These are phyloP conservation scores for Leptobrachium ailaonicum DNA, from an alignment of 2,113 vertebrate species.

Conservation along the genomic window DNA sequence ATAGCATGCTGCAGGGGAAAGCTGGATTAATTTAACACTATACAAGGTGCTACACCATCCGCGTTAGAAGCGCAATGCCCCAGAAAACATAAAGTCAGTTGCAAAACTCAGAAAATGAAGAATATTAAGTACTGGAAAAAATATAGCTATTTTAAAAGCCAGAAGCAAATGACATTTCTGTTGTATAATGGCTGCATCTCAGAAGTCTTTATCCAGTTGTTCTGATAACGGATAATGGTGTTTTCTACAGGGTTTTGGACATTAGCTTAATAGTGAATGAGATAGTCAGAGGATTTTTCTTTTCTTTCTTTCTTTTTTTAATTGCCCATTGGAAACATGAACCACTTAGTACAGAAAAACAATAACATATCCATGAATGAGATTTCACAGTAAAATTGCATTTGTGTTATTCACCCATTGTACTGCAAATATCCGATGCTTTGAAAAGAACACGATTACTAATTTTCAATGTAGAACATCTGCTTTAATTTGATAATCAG, in stretches of 20 bases:
- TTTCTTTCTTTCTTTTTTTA: too few relatives aligned
- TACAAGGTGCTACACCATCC: background rate
- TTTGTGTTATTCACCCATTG: background rate
- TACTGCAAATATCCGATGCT: background rate
- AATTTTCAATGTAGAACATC: too few relatives aligned
- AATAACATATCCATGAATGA: background rate
- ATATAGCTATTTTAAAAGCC: conserved; percentile 4
- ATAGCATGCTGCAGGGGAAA: background rate
- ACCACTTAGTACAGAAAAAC: background rate
- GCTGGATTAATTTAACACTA: background rate
- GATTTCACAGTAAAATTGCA: background rate
- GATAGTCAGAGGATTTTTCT: background rate
- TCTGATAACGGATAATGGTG: conserved; percentile 1
- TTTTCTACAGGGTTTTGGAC: background rate
- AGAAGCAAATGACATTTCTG: conserved; percentile 11
- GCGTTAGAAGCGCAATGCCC: background rate
- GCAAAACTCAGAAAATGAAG: background rate
- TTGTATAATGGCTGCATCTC: background rate
- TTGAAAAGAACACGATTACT: too few relatives aligned
- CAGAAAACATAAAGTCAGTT: background rate
- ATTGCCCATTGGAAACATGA: background rate
- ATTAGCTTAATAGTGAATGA: conserved; percentile 6
- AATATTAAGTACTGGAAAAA: conserved; percentile 16
- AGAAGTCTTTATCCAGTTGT: conserved; percentile 12
- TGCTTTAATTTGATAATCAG: too few relatives aligned